These are phyloP conservation scores for Bergia sp. DNA, from an alignment of 92 coral and sea anemone species.

Conservation along the genomic window DNA sequence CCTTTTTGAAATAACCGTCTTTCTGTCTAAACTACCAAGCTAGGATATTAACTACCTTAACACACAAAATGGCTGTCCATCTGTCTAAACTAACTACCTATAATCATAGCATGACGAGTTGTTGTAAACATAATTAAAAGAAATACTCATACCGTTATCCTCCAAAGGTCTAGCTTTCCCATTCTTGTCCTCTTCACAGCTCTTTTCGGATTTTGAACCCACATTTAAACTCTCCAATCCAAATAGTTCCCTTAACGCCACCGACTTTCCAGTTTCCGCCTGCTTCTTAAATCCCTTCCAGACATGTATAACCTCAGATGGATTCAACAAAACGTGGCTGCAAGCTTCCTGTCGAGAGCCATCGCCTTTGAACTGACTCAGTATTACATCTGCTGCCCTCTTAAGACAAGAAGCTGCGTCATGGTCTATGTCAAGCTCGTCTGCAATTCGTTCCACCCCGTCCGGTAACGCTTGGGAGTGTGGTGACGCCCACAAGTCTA, in stretches of 20 bases:
- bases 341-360: slow-evolving; percentile 3
- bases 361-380: slow-evolving; percentile 37
- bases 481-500: slow-evolving; percentile 61
- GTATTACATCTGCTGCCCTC: slow-evolving; percentile 54
- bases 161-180: background rate
- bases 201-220: background rate
- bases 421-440: slow-evolving; percentile 34
- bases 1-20: no score
- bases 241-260: background rate
- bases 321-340: slow-evolving; percentile 68
- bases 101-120: no score
- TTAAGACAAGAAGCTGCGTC: slow-evolving; percentile 62
- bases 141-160: background rate
- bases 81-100: no score
- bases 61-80: no score
- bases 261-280: background rate
- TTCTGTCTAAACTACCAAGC: no score
- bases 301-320: slow-evolving; percentile 57
- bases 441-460: slow-evolving; percentile 40
- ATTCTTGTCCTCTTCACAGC: background rate
- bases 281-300: slow-evolving; percentile 52
- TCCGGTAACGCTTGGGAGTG: slow-evolving; percentile 19
- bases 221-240: background rate
- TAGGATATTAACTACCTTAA: no score
- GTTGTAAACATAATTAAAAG: no score